These are phyloP conservation scores for Fistularia tabacaria DNA, from an alignment of 2,797 vertebrate genomes.

Conservation along the genomic window DNA sequence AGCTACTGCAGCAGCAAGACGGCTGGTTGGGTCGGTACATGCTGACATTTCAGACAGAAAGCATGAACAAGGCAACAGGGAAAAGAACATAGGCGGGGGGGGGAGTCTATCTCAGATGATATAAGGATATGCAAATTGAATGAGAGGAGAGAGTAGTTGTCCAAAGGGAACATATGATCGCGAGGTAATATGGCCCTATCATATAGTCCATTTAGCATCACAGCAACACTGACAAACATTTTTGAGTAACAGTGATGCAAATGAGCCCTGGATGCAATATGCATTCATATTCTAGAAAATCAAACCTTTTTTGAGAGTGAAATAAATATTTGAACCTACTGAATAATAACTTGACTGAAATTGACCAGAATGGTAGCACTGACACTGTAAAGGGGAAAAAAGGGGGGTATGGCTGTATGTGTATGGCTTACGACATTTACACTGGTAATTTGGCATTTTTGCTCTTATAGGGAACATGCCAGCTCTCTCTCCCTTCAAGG, in stretches of 20 bases:
- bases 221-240: slow-evolving; percentile 11
- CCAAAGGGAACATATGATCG: background rate
- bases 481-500: too few relatives aligned
- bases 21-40: slow-evolving; percentile 57
- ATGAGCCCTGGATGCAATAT: background rate
- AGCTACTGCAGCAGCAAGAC: slow-evolving; percentile 16
- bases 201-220: slow-evolving; percentile 20
- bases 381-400: too few relatives aligned
- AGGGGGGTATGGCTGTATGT: too few relatives aligned
- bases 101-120: slow-evolving; percentile 40
- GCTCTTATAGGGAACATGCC: background rate
- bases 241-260: background rate
- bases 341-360: too few relatives aligned
- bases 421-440: slow-evolving; percentile 15
- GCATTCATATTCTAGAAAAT: too few relatives aligned
- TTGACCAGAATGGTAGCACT: too few relatives aligned
- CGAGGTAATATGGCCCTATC: slow-evolving; percentile 8
- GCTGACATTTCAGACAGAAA: slow-evolving; percentile 67
- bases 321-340: too few relatives aligned
- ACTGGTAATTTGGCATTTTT: slow-evolving; percentile 40
- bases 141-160: slow-evolving; percentile 21
- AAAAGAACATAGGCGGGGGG: slow-evolving; percentile 41
- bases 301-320: too few relatives aligned
- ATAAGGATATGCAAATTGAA: slow-evolving; percentile 21
- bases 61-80: slow-evolving; percentile 51